A percentile compares a stretch with the other conserved stretches of the same genome.
Conservation (phyloP, 1,140 invertebrate species). For the Cyphomyrmex costatus region DNA sequence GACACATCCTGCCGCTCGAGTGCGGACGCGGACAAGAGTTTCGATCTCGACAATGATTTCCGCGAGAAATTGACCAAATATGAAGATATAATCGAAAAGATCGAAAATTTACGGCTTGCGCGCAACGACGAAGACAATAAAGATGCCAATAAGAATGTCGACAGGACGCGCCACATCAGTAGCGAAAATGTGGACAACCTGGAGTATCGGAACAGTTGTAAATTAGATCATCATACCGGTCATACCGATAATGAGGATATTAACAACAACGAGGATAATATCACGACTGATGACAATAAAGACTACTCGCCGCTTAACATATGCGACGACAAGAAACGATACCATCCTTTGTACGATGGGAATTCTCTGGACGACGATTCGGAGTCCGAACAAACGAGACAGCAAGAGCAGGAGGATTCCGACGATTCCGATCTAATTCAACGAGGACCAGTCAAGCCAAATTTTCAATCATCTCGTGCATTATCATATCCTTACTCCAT, state of each 20-base stretch:
- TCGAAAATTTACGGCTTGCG: conserved; percentile 64
- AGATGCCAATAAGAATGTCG: conserved; percentile 2
- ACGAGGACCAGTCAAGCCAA: conserved; percentile 74
- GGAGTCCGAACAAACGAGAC: not conserved
- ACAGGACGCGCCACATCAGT: not conserved
- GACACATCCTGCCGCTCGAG: conserved; percentile 41
- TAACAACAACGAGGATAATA: conserved; percentile 36
- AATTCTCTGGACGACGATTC: conserved; percentile 14
- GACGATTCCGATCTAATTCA: conserved; percentile 71
- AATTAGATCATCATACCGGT: no score
- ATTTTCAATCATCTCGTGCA: conserved; percentile 45
- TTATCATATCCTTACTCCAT: conserved; percentile 70
- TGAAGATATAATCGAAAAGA: conserved; percentile 73
- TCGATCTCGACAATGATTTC: conserved; percentile 38
- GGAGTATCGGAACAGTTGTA: not conserved
- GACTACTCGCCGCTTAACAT: not conserved
- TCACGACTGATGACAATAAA: not conserved
- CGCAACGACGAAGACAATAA: not conserved
- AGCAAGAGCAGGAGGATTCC: not conserved
- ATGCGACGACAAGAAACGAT: conserved; percentile 30
- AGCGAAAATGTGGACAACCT: conserved; percentile 3
- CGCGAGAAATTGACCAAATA: conserved; percentile 55
- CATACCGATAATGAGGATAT: conserved; percentile 11
- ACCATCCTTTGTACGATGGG: not conserved
- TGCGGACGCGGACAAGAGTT: conserved; percentile 20